Conservation (phyloP, 2,888 invertebrate genomes). For the Oscheius sp. region DNA sequence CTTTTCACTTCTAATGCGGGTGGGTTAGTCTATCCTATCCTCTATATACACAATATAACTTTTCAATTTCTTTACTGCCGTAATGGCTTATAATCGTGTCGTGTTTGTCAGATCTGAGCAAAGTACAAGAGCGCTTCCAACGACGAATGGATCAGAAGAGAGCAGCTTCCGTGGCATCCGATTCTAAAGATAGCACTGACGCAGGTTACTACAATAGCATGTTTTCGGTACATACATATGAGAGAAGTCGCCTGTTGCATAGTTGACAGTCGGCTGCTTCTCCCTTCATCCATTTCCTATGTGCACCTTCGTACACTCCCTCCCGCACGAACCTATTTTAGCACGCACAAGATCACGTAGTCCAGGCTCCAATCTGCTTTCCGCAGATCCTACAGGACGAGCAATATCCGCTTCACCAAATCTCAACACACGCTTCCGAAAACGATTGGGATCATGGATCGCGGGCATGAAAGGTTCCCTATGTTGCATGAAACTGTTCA, state of each 20-base stretch:
- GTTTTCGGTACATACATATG: neutral
- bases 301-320: neutral
- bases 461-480: slow-evolving; percentile 55
- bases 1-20: neutral
- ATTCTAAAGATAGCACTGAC: slow-evolving; percentile 46
- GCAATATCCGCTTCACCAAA: slow-evolving; percentile 47
- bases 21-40: slow-evolving; percentile 19
- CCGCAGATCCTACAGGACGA: slow-evolving; percentile 38
- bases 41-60: slow-evolving; percentile 15
- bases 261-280: neutral
- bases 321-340: slow-evolving; percentile 7
- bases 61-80: slow-evolving; percentile 20
- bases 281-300: neutral
- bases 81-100: slow-evolving; percentile 33
- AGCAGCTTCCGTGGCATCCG: slow-evolving; percentile 51
- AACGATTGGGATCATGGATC: slow-evolving; percentile 61
- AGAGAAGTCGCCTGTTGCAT: too few species aligned
- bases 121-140: slow-evolving; percentile 70
- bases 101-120: slow-evolving; percentile 67
- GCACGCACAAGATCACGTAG: slow-evolving; percentile 29
- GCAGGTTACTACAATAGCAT: slow-evolving; percentile 30
- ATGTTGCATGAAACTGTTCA: neutral
- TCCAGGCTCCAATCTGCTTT: slow-evolving; percentile 44
- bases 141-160: slow-evolving; percentile 68
- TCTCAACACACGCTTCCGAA: slow-evolving; percentile 51